phyloP scores from a whole-genome alignment of 2,113 vertebrate species.

The Chionodraco myersi region DNA sequence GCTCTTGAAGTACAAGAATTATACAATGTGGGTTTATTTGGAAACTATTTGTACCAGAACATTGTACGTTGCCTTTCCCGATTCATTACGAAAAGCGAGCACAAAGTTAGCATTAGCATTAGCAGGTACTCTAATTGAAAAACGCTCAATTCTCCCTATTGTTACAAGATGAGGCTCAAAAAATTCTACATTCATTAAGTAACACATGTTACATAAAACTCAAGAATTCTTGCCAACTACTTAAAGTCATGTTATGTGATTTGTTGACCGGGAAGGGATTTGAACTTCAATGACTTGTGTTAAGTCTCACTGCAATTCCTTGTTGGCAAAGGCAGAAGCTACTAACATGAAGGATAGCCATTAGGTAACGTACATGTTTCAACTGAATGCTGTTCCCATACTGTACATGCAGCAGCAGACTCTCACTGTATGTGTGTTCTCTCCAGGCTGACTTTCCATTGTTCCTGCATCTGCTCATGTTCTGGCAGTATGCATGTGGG shows the following conservation, averaged over 20 bases:
- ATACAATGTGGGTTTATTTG: neutral
- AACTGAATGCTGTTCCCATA: neutral
- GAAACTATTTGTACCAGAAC: neutral
- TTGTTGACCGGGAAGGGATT: neutral
- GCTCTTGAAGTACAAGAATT: neutral
- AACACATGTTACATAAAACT: neutral
- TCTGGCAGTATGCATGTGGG: conserved; percentile 9
- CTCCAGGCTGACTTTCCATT: neutral
- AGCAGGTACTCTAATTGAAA: too few relatives aligned
- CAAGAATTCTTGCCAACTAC: neutral
- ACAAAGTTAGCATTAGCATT: neutral
- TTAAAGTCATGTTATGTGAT: neutral
- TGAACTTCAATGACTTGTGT: neutral
- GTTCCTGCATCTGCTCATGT: conserved; percentile 3
- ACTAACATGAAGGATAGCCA: conserved; percentile 10
- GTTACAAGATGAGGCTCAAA: neutral
- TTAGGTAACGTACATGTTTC: neutral
- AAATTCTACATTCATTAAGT: neutral
- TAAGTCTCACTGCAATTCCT: neutral
- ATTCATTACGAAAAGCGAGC: neutral
- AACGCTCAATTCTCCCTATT: too few relatives aligned
- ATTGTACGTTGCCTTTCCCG: neutral
- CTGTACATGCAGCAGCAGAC: neutral
- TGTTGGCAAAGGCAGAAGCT: neutral
- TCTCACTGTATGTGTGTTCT: neutral